Conservation (phyloP, 2,888 invertebrate genomes). For the Sarcophaga rosellei region DNA sequence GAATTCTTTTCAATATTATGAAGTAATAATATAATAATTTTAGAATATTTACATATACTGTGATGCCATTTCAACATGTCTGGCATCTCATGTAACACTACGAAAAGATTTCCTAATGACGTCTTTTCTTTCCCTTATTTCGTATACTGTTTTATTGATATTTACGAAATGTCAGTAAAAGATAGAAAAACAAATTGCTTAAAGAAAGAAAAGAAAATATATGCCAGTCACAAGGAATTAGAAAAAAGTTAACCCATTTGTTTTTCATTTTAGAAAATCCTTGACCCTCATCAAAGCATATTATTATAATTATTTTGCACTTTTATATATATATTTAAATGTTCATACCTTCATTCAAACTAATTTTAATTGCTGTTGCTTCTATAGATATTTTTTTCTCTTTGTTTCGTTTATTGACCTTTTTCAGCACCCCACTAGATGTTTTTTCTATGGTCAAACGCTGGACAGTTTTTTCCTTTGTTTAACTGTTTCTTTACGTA, state of each 20-base stretch:
- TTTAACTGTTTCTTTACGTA: constrained; percentile 61
- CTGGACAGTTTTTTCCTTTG: constrained; percentile 63
- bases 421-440: constrained; percentile 35
- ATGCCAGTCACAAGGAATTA: constrained; percentile 13
- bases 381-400: constrained; percentile 8
- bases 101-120: constrained; percentile 43
- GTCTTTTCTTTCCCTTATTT: constrained; percentile 29
- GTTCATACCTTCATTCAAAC: constrained; percentile 51
- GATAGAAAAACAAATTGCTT: not conserved
- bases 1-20: no score
- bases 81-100: constrained; percentile 1
- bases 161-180: constrained; percentile 58
- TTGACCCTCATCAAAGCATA: constrained; percentile 32
- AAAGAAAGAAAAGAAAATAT: constrained; percentile 13
- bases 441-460: constrained; percentile 59
- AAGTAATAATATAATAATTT: no score
- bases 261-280: constrained; percentile 23
- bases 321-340: constrained; percentile 1
- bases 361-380: constrained; percentile 27
- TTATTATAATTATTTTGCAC: not conserved
- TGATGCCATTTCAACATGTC: not conserved
- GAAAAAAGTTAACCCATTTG: constrained; percentile 23
- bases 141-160: constrained; percentile 49
- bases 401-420: constrained; percentile 45
- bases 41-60: no score